Evolutionary conservation across 2,888 invertebrate genomes (phyloP), one percentile per base, ranked within the genome.

Genomic region (Dynastes hyllus): DNA sequence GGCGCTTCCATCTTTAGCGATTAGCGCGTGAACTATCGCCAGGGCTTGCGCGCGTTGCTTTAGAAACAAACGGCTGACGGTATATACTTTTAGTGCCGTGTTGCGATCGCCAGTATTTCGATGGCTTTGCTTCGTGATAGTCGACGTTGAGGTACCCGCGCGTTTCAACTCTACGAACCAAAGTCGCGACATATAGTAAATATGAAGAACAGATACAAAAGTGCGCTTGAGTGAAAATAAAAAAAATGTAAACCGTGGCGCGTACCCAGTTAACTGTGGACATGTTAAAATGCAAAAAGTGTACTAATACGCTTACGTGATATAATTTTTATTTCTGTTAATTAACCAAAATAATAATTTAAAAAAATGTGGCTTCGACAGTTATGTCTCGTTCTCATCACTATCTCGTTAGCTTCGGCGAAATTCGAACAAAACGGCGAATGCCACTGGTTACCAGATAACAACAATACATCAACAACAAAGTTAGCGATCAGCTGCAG

Each of bases 401-500:
- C 82, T n/a, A 81, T 78, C 8, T 83, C 85, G 22, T 51, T 81
- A 37, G 89, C 84, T 88, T 88, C 85, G 89, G 90, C 83, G 63
- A 84, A 82, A 79, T 87, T 85, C 82, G 88, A 88, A 78, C 87
- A 89, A 45, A 88, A 88, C 2, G 79, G 69, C 29, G 90, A 90
- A 82, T 91, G 91, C 82, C 86, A 87, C 51, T 90, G 90, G 90
- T 84, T 89, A 81, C 87, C 89, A 79, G 90, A 90, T 82, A 89
- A 89, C 85, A 89, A 89, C 84, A 90, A 90, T 81, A 89, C 90
- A 4, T 85, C 87, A 87, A 91, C 87, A 88, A 91, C 88, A 86
- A 92, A 88, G 82, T 85, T 87, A 86, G 88, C 89, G 58, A 90
- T 94, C 81, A 91, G 92, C 80, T 96, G 95, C 88, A 92, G 91